Evolutionary conservation across 2,888 invertebrate genomes (phyloP).

Genomic region (Byasa hedistus): DNA sequence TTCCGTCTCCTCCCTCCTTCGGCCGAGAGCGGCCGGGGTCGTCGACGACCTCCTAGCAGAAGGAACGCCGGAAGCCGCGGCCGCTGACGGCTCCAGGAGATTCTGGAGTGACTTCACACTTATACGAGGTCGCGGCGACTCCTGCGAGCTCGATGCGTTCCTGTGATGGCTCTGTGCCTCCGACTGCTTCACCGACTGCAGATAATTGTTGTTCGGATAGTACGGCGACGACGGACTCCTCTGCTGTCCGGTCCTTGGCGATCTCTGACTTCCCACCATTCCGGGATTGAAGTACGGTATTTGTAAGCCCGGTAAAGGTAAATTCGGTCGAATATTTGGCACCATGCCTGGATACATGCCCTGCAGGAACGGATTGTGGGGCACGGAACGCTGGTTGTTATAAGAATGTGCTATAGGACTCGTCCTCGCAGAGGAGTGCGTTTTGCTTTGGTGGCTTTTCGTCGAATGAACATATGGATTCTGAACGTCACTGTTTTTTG

Average conservation of each 20-base stretch:
- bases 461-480: slow-evolving; percentile 71
- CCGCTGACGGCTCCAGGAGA: slow-evolving; percentile 76
- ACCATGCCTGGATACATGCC: slow-evolving; percentile 68
- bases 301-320: slow-evolving; percentile 64
- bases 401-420: slow-evolving; percentile 74
- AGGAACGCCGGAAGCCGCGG: slow-evolving; percentile 57
- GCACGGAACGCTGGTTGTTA: slow-evolving; percentile 58
- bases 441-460: slow-evolving; percentile 62
- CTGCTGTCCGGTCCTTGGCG: slow-evolving; percentile 58
- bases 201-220: slow-evolving; percentile 70
- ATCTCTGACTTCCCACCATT: slow-evolving; percentile 61
- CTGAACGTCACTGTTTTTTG: slow-evolving; percentile 65
- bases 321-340: slow-evolving; percentile 55
- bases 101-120: slow-evolving; percentile 83
- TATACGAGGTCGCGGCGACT: slow-evolving; percentile 79
- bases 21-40: slow-evolving; percentile 64
- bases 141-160: slow-evolving; percentile 56
- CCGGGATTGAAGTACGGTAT: slow-evolving; percentile 70
- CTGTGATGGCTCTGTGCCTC: slow-evolving; percentile 50
- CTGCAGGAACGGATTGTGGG: slow-evolving; percentile 59
- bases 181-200: slow-evolving; percentile 63
- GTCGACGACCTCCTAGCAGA: slow-evolving; percentile 60
- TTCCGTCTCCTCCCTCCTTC: slow-evolving; percentile 79
- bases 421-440: slow-evolving; percentile 71
- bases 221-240: slow-evolving; percentile 71